Conservation (phyloP, 2,113 vertebrate genomes). For the Tretioscincus oriximinensis region DNA sequence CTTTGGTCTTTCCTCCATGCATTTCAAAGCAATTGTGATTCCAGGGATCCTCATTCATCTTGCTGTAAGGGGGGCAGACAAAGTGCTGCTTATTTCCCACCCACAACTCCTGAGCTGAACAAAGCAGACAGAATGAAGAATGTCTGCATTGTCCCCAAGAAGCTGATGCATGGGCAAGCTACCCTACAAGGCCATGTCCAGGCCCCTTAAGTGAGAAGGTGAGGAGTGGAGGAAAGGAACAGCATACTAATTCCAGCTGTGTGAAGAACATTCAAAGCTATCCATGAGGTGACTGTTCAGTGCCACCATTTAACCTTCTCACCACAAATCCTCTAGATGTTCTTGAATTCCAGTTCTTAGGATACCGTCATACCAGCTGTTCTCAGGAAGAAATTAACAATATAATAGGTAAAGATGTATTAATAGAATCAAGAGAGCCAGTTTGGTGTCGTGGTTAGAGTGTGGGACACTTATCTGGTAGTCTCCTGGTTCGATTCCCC, state of each 20-base stretch:
- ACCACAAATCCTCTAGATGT: too few relatives aligned
- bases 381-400: too few relatives aligned
- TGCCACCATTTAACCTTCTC: not conserved
- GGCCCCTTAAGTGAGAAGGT: conserved; percentile 58
- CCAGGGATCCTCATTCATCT: conserved; percentile 43
- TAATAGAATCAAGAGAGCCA: too few relatives aligned
- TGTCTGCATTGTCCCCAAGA: conserved; percentile 53
- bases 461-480: too few relatives aligned
- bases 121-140: conserved; percentile 50
- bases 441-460: too few relatives aligned
- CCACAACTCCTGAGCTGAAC: conserved; percentile 57
- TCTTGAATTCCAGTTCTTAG: too few relatives aligned
- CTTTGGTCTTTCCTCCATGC: conserved; percentile 58
- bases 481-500: too few relatives aligned
- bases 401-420: too few relatives aligned
- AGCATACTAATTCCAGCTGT: conserved; percentile 55
- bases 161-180: conserved; percentile 60
- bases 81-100: conserved; percentile 47
- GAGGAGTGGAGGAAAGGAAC: not conserved
- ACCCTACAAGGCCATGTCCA: conserved; percentile 66
- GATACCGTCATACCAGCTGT: too few relatives aligned
- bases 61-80: conserved; percentile 32
- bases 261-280: not conserved
- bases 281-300: not conserved
- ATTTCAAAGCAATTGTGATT: conserved; percentile 45